A percentile compares a stretch with the other conserved stretches of the same genome.
Conservation (phyloP, 2,888 invertebrate genomes). For the Agriopis marginaria region DNA sequence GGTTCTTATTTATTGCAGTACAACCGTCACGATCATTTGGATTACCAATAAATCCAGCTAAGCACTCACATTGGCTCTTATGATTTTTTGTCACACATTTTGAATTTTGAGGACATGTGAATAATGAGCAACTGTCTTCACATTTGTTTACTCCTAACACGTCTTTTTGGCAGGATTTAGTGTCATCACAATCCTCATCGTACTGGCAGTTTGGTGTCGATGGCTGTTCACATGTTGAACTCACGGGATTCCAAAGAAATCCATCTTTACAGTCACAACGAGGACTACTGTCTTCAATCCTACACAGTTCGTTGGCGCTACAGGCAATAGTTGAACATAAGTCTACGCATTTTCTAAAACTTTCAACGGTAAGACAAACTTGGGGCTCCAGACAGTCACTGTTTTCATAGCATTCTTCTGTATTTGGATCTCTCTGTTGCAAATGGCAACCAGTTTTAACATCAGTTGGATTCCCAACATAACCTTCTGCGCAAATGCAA, state of each 20-base stretch:
- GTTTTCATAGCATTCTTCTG: slow-evolving; percentile 88
- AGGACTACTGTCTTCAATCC: slow-evolving; percentile 89
- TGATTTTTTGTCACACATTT: slow-evolving; percentile 91
- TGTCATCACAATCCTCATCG: slow-evolving; percentile 90
- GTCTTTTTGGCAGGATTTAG: slow-evolving; percentile 92
- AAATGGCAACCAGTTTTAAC: slow-evolving; percentile 92
- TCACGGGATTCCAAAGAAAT: slow-evolving; percentile 94
- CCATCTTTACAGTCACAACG: slow-evolving; percentile 92
- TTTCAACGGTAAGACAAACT: slow-evolving; percentile 89
- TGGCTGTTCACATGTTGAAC: slow-evolving; percentile 94
- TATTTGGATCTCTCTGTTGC: slow-evolving; percentile 86
- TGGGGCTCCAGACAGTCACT: slow-evolving; percentile 90
- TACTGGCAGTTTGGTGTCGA: slow-evolving; percentile 92
- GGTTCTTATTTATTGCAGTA: slow-evolving; percentile 89
- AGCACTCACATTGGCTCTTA: slow-evolving; percentile 93
- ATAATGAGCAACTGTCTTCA: slow-evolving; percentile 91
- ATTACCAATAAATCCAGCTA: slow-evolving; percentile 94
- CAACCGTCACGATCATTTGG: slow-evolving; percentile 97
- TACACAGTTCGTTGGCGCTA: slow-evolving; percentile 93
- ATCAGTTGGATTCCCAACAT: slow-evolving; percentile 93
- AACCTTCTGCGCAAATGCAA: slow-evolving; percentile 94
- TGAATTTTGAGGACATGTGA: slow-evolving; percentile 94
- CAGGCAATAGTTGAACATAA: slow-evolving; percentile 93
- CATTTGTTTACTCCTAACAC: slow-evolving; percentile 95
- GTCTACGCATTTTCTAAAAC: slow-evolving; percentile 91